Evolutionary conservation across 1,140 invertebrate genomes (phyloP).

Genomic region (Mizuhopecten yessoensis): DNA sequence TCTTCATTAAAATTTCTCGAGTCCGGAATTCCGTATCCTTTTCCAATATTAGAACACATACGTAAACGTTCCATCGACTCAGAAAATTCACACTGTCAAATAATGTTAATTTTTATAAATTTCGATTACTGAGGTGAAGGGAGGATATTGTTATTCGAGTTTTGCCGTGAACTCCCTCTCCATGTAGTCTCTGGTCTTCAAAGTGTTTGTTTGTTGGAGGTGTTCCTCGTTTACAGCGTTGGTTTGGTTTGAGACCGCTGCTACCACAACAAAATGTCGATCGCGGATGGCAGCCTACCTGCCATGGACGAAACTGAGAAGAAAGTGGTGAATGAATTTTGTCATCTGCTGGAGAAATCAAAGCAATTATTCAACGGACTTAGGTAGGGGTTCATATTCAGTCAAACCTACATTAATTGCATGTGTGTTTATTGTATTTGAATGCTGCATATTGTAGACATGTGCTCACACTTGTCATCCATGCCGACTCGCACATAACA

Average conservation of each 20-base stretch:
- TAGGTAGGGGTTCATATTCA: constrained; percentile 86
- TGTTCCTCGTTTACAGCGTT: constrained; percentile 1
- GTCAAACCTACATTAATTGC: background rate
- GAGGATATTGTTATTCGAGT: constrained; percentile 34
- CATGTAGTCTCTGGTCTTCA: background rate
- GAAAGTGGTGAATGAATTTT: constrained; percentile 98
- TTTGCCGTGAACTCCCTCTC: background rate
- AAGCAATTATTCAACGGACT: constrained; percentile 98
- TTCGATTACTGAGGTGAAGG: constrained; percentile 5
- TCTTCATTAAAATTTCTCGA: no score
- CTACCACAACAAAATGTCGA: constrained; percentile 75
- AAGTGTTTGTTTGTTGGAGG: constrained; percentile 33
- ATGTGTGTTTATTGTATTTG: background rate
- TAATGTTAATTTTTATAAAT: constrained; percentile 40
- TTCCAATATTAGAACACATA: background rate
- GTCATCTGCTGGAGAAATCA: constrained; percentile 97
- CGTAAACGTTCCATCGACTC: constrained; percentile 5
- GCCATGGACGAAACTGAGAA: constrained; percentile 87
- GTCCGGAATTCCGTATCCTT: background rate
- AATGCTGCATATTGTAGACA: constrained; percentile 18
- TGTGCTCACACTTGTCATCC: constrained; percentile 29
- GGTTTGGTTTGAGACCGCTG: constrained; percentile 12
- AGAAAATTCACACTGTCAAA: constrained; percentile 39
- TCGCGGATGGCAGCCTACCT: constrained; percentile 60
- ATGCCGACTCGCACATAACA: constrained; percentile 31